These are phyloP conservation scores for Machimus rusticus DNA, from an alignment of 2,888 invertebrate genomes.

Conservation along the genomic window DNA sequence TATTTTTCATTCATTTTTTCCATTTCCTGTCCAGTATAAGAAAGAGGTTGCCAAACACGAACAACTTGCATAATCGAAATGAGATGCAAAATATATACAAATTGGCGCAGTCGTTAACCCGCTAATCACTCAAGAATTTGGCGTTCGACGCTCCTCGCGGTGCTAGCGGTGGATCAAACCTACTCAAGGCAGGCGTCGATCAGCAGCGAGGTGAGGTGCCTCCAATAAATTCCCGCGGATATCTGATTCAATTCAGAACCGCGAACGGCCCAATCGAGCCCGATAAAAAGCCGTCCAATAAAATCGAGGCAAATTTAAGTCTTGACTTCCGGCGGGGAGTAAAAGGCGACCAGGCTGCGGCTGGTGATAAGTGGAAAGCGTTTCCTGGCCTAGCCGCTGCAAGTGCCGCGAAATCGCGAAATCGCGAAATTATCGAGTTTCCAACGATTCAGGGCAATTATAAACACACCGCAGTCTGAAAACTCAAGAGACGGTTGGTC, in stretches of 20 bases:
- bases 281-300: background rate
- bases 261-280: background rate
- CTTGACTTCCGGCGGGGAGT: background rate
- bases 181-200: background rate
- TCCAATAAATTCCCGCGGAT: background rate
- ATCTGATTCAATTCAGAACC: background rate
- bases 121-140: background rate
- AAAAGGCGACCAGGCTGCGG: background rate
- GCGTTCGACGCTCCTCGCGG: background rate
- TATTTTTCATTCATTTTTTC: background rate
- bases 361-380: background rate
- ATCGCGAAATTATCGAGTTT: background rate
- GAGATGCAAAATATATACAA: background rate
- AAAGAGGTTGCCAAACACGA: background rate
- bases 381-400: background rate
- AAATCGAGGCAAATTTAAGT: background rate
- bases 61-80: background rate
- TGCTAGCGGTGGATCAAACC: background rate
- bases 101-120: background rate
- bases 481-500: background rate
- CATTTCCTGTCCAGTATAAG: background rate
- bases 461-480: background rate
- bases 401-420: too few species aligned
- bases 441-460: background rate
- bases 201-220: background rate